Percentiles rank a stretch among this genome's conserved stretches.
phyloP scores from a whole-genome alignment of 2,888 invertebrate species.

The Gasteruption jaculator region DNA sequence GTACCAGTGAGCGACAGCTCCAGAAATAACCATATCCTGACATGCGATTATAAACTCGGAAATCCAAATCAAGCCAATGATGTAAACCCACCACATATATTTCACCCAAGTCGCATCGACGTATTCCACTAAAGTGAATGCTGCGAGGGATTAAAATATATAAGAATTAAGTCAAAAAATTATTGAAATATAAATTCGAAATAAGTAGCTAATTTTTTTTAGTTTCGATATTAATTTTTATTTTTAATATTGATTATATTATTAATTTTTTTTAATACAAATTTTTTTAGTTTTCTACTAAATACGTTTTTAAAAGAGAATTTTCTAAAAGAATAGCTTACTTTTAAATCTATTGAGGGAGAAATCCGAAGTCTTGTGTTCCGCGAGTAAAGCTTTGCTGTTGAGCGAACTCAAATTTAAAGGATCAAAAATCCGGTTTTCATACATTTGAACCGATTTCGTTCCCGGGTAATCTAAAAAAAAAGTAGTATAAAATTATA shows the following conservation, averaged over 20 bases:
- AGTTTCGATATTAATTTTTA: background rate
- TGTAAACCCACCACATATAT: conserved; percentile 92
- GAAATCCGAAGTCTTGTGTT: conserved; percentile 32
- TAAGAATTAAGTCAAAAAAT: conserved; percentile 12
- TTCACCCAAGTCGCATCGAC: conserved; percentile 75
- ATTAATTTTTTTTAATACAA: conserved; percentile 2
- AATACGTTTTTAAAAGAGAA: background rate
- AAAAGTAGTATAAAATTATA: conserved; percentile 12
- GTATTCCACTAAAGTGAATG: conserved; percentile 67
- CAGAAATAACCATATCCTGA: conserved; percentile 91
- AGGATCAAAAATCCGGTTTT: conserved; percentile 35
- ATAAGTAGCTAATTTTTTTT: conserved; percentile 8
- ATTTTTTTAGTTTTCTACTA: conserved; percentile 3
- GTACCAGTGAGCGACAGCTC: conserved; percentile 92
- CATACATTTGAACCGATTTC: conserved; percentile 41
- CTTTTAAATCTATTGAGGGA: conserved; percentile 41
- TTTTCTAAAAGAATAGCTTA: conserved; percentile 23
- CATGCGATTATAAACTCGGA: conserved; percentile 92
- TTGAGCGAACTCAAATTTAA: conserved; percentile 32
- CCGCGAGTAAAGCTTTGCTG: conserved; percentile 26
- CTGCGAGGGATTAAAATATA: conserved; percentile 50
- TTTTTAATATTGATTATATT: conserved; percentile 2
- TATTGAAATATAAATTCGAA: conserved; percentile 9
- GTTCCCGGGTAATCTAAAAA: conserved; percentile 47
- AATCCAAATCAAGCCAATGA: conserved; percentile 84